Percentiles rank a stretch among this genome's conserved stretches.
phyloP scores from a whole-genome alignment of 2,888 invertebrate species.

The Galeruca laticollis region DNA sequence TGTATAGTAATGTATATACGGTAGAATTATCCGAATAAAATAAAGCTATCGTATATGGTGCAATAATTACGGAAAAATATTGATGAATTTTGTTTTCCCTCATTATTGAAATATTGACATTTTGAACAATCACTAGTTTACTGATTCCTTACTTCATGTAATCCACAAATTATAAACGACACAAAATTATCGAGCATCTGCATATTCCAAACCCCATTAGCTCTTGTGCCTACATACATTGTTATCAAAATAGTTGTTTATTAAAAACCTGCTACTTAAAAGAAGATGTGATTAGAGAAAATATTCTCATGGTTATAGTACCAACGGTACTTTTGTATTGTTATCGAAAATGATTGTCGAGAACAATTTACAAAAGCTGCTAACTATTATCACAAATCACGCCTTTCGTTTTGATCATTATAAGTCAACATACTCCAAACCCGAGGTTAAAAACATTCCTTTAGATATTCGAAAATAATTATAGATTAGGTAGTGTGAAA shows the following conservation, averaged over 20 bases:
- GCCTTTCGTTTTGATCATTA: constrained; percentile 5
- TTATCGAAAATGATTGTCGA: constrained; percentile 1
- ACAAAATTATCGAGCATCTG: not conserved
- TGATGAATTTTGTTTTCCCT: no score
- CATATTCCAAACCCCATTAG: not conserved
- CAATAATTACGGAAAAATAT: no score
- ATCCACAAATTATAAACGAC: not conserved
- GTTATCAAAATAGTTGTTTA: not conserved
- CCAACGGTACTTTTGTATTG: constrained; percentile 18
- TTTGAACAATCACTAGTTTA: no score
- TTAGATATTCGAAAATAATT: no score
- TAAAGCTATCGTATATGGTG: no score
- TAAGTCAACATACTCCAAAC: no score
- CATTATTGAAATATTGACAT: no score
- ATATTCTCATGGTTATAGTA: not conserved
- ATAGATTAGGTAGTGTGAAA: not conserved
- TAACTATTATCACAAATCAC: not conserved
- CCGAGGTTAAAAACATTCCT: not conserved
- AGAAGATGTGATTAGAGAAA: constrained; percentile 5
- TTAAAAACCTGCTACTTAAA: not conserved
- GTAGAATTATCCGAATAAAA: no score
- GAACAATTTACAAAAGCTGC: not conserved
- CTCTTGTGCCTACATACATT: not conserved
- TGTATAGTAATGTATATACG: no score
- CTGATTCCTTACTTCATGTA: not conserved